Conservation (phyloP, 2,113 vertebrate species). For the Sinocyclocheilus rhinocerous region DNA sequence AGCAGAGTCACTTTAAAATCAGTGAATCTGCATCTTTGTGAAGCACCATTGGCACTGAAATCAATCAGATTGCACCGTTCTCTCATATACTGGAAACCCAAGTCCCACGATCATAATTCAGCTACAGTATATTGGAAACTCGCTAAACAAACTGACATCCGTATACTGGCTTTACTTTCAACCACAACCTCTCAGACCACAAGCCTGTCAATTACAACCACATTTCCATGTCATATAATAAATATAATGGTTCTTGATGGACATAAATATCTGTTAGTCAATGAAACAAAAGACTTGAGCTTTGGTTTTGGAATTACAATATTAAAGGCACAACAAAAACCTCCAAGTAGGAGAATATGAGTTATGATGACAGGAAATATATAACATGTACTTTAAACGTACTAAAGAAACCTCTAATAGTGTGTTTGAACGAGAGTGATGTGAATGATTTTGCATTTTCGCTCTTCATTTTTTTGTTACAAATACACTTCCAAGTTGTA, state of each 20-base stretch:
- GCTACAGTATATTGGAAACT: slow-evolving; percentile 1
- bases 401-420: not conserved
- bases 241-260: slow-evolving; percentile 9
- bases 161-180: slow-evolving; percentile 6
- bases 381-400: not conserved
- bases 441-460: not conserved
- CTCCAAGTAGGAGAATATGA: slow-evolving; percentile 2
- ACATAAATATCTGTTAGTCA: slow-evolving; percentile 12
- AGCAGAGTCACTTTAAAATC: too few species aligned
- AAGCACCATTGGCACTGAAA: not conserved
- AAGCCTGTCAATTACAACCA: slow-evolving; percentile 20
- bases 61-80: not conserved
- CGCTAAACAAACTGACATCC: not conserved
- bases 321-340: not conserved
- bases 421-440: not conserved
- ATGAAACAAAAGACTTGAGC: not conserved
- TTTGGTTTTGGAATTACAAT: not conserved
- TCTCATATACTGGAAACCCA: not conserved
- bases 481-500: not conserved
- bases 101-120: not conserved
- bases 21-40: not conserved
- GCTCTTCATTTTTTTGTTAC: not conserved
- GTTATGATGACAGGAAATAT: not conserved
- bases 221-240: slow-evolving; percentile 18
- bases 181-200: slow-evolving; percentile 15